Conservation (phyloP, 2,888 invertebrate genomes). For the Drosophila pseudotakahashii region DNA sequence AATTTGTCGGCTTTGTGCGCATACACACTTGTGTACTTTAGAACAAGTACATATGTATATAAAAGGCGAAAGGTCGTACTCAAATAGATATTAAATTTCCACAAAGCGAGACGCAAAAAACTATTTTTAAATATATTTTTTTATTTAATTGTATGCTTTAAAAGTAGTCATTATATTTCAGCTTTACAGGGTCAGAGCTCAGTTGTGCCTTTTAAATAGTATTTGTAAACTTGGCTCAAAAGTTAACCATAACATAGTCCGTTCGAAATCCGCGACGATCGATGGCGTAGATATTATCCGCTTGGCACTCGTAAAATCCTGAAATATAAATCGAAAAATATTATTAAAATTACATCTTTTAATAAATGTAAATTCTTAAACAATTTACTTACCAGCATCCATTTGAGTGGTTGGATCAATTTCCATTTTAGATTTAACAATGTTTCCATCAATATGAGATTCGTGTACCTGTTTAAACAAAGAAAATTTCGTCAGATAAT, state of each 20-base stretch:
- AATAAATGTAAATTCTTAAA: too few relatives aligned
- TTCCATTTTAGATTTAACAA: constrained; percentile 95
- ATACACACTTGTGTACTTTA: constrained; percentile 14
- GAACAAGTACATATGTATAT: constrained; percentile 11
- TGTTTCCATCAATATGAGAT: constrained; percentile 91
- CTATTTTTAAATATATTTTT: constrained; percentile 20
- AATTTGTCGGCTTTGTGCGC: constrained; percentile 75
- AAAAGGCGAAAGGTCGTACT: constrained; percentile 12
- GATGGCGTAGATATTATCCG: constrained; percentile 96
- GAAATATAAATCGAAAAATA: background rate
- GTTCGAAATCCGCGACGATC: constrained; percentile 96
- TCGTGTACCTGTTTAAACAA: constrained; percentile 90
- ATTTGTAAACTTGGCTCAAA: constrained; percentile 58
- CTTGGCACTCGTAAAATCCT: constrained; percentile 94
- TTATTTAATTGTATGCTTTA: constrained; percentile 15
- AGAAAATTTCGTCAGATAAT: too few relatives aligned
- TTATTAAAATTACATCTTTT: background rate
- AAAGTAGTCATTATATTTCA: constrained; percentile 9
- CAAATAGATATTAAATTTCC: constrained; percentile 19
- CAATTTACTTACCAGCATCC: constrained; percentile 90
- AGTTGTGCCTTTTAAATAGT: background rate
- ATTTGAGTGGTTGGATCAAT: constrained; percentile 97
- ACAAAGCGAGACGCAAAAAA: constrained; percentile 42
- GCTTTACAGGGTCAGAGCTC: constrained; percentile 6
- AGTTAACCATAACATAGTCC: constrained; percentile 87